Conservation (phyloP, 2,888 invertebrate species). For the Hesperia comma region DNA sequence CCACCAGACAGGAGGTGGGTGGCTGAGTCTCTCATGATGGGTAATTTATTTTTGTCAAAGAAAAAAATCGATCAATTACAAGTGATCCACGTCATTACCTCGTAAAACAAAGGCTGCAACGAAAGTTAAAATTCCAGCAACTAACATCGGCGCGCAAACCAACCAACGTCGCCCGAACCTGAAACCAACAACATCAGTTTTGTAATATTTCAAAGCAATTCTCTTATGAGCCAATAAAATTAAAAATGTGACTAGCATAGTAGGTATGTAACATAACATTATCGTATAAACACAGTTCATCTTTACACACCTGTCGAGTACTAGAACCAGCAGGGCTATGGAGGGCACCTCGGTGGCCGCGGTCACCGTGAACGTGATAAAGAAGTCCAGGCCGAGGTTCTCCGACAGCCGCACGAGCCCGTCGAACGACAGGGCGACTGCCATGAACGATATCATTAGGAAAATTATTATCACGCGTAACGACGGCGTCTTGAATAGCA, state of each 20-base stretch:
- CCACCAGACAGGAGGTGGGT: too few relatives aligned
- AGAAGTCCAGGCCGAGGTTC: slow-evolving; percentile 63
- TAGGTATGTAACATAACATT: background rate
- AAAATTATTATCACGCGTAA: slow-evolving; percentile 52
- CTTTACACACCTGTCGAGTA: slow-evolving; percentile 51
- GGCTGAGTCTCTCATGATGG: too few relatives aligned
- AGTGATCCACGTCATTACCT: slow-evolving; percentile 46
- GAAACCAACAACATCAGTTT: slow-evolving; percentile 27
- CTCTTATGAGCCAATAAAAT: too few relatives aligned
- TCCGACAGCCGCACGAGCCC: slow-evolving; percentile 64
- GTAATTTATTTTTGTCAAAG: too few relatives aligned
- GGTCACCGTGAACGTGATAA: slow-evolving; percentile 62
- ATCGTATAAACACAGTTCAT: background rate
- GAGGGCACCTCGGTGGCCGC: slow-evolving; percentile 62
- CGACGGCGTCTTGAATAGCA: slow-evolving; percentile 50
- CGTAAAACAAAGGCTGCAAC: slow-evolving; percentile 54
- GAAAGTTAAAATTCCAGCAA: slow-evolving; percentile 51
- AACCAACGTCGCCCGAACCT: slow-evolving; percentile 60
- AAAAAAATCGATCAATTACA: too few relatives aligned
- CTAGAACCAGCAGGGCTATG: slow-evolving; percentile 47
- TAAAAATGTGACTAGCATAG: too few relatives aligned
- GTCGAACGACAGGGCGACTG: slow-evolving; percentile 58
- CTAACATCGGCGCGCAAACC: slow-evolving; percentile 51
- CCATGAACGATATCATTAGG: slow-evolving; percentile 54
- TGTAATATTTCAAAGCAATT: too few relatives aligned